Evolutionary conservation across 1,140 invertebrate species (phyloP), one percentile per base, ranked within the genome.

Genomic region (Hermetia illucens): DNA sequence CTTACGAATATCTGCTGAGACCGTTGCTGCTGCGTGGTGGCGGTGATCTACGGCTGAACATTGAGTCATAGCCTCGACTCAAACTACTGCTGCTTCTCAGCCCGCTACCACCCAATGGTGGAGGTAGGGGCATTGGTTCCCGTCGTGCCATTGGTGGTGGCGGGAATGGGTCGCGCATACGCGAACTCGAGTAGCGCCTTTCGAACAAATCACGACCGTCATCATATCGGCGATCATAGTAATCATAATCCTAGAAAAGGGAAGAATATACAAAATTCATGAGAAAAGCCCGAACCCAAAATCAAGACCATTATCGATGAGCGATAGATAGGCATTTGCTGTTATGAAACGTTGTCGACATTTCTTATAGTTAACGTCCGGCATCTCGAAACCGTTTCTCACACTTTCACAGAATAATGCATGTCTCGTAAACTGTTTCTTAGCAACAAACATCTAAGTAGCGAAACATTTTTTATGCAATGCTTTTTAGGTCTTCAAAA

Each of bases 191-290:
- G 59, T 83, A 84, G 36, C 82, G 71, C 41, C 82, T 71, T 51
- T 85, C 82, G 56, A 82, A 85, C 43, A 84, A 50, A 45, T 85
- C 81, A 19, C 81, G 68, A 2, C 76, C 72, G 43, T 82, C 79
- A 46, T 84, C 80, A 50, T 79, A 83, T 24, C 74, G 61, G 34
- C 81, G 69, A 48, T 85, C 82, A 63, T 84, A 84, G 62, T 84
- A 86, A 59, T 86, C 81, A 48, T 83, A 84, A 15, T 84, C 81
- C 79, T 85, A 45, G n/a, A n/a, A n/a, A n/a, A n/a, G n/a, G 8
- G 36, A 25, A 17, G 15, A 18, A 27, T 38, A 39, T 33, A 38
- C 30, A 25, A 22, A 25, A 38, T n/a, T 36, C 38, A 48, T 18
- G 13, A 34, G 36, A 35, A 13, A 27, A 40, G 34, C 38, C 33